These are phyloP conservation scores for Acanthaster planci DNA, from an alignment of 35 echinoderm and acorn worm species.

Conservation along the genomic window DNA sequence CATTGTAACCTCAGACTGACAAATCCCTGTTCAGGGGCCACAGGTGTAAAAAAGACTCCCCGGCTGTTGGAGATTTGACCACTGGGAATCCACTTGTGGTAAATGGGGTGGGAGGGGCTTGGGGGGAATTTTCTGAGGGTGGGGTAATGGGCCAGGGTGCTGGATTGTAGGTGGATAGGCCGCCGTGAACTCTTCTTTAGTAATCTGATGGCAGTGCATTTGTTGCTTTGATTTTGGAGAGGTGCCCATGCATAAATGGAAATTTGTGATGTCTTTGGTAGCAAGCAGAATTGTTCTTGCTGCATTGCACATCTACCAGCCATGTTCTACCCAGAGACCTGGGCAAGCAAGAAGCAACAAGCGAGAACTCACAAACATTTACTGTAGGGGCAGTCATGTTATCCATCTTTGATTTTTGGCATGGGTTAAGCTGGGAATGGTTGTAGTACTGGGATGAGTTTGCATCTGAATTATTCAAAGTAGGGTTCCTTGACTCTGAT, in stretches of 20 bases:
- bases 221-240: too few species aligned
- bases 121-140: slow-evolving; percentile 14
- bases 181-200: slow-evolving; percentile 83
- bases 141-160: slow-evolving; percentile 28
- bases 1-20: slow-evolving; percentile 98
- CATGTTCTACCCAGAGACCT: too few species aligned
- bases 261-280: too few species aligned
- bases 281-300: too few species aligned
- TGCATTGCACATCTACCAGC: too few species aligned
- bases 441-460: not conserved
- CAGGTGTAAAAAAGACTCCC: not conserved
- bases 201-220: slow-evolving; percentile 88
- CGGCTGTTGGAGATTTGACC: slow-evolving; percentile 7
- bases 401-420: too few species aligned
- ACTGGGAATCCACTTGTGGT: slow-evolving; percentile 9
- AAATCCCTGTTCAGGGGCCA: slow-evolving; percentile 22
- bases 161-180: slow-evolving; percentile 19
- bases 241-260: too few species aligned
- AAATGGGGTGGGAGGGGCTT: slow-evolving; percentile 46
- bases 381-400: too few species aligned
- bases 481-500: slow-evolving; percentile 42
- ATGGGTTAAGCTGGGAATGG: not conserved
- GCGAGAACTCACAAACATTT: too few species aligned
- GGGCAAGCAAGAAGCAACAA: too few species aligned
- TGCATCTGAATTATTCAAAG: not conserved